Evolutionary conservation across 2,888 invertebrate genomes (phyloP).

Genomic region (Boloria euphrosyne): DNA sequence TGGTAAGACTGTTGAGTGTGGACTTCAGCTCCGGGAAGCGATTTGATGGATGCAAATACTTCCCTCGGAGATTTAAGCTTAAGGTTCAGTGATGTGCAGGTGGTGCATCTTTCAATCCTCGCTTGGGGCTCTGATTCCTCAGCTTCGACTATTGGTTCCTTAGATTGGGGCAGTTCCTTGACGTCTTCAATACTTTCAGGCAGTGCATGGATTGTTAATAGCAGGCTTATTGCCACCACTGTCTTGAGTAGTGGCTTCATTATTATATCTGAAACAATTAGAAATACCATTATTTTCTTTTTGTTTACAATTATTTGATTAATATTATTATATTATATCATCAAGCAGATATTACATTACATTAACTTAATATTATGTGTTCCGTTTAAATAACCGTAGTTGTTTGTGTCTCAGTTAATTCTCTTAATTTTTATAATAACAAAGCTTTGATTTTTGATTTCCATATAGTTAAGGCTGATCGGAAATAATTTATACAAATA

Average conservation of each 20-base stretch:
- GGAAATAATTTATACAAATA: too few relatives aligned
- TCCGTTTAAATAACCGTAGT: too few relatives aligned
- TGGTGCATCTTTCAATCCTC: constrained; percentile 65
- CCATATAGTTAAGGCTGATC: too few relatives aligned
- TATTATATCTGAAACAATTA: constrained; percentile 43
- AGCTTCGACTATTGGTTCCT: constrained; percentile 60
- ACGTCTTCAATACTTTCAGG: constrained; percentile 65
- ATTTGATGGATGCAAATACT: constrained; percentile 58
- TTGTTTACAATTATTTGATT: background rate
- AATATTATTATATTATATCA: too few relatives aligned
- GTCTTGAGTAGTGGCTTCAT: constrained; percentile 75
- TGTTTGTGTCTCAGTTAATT: too few relatives aligned
- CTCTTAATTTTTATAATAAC: too few relatives aligned
- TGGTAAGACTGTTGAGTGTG: constrained; percentile 73
- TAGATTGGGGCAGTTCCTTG: constrained; percentile 60
- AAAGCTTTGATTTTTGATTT: too few relatives aligned
- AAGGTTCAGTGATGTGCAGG: constrained; percentile 53
- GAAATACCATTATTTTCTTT: background rate
- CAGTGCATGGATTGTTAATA: constrained; percentile 59
- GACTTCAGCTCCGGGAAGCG: constrained; percentile 61
- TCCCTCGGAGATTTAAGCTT: constrained; percentile 59
- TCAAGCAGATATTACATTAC: background rate
- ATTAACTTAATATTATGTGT: too few relatives aligned
- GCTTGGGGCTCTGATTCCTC: constrained; percentile 60
- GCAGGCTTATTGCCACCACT: constrained; percentile 69